Evolutionary conservation across 2,113 vertebrate species (phyloP).

Genomic region (Tautogolabrus adspersus): DNA sequence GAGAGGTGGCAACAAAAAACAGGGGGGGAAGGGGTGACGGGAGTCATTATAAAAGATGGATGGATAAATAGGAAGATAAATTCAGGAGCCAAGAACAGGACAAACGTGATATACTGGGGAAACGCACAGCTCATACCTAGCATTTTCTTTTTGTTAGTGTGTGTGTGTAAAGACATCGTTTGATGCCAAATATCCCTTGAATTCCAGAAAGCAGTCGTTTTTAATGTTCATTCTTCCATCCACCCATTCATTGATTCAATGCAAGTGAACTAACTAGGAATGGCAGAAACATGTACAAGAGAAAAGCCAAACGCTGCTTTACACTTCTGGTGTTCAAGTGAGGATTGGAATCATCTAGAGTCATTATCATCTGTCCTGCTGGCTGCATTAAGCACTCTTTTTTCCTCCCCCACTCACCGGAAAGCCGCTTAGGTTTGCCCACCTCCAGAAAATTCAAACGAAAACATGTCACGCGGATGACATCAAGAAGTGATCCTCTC

Average conservation of each 20-base stretch:
- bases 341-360: constrained; percentile 9
- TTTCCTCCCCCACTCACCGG: not conserved
- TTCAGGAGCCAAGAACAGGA: constrained; percentile 51
- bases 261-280: constrained; percentile 6
- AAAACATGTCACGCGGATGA: constrained; percentile 37
- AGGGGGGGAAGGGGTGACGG: constrained; percentile 19
- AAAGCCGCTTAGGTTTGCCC: constrained; percentile 33
- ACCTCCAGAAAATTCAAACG: constrained; percentile 20
- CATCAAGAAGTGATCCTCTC: constrained; percentile 34
- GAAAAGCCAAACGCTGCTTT: constrained; percentile 2
- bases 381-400: not conserved
- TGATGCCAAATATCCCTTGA: constrained; percentile 13
- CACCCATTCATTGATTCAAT: constrained; percentile 15
- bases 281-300: constrained; percentile 15
- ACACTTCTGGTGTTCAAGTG: not conserved
- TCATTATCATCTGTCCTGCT: constrained; percentile 19
- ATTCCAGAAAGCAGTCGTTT: not conserved
- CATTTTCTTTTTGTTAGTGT: constrained; percentile 9
- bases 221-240: constrained; percentile 4
- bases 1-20: constrained; percentile 51
- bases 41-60: constrained; percentile 78
- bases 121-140: constrained; percentile 24
- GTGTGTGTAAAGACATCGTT: constrained; percentile 20
- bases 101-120: constrained; percentile 41
- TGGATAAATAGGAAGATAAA: constrained; percentile 72